Conservation (phyloP, 2,888 invertebrate species). For the Adineta ricciae region DNA sequence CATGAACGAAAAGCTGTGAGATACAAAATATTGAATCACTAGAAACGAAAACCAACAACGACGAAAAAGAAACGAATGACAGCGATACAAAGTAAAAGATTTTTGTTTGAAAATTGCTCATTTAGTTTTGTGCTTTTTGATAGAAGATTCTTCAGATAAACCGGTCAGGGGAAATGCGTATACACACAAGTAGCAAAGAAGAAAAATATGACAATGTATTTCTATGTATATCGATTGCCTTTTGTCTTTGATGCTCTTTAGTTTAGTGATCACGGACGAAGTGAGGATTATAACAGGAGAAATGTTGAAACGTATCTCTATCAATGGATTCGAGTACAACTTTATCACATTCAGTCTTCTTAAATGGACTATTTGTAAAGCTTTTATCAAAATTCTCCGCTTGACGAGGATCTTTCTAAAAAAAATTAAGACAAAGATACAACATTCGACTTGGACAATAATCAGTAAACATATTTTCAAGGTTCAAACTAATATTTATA, state of each 20-base stretch:
- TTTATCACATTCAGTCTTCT: neutral
- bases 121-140: neutral
- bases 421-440: neutral
- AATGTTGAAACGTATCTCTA: constrained; percentile 5
- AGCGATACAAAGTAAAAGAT: neutral
- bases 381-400: constrained; percentile 16
- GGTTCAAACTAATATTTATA: neutral
- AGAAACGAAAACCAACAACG: neutral
- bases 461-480: too few species aligned
- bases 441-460: neutral
- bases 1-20: neutral
- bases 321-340: neutral
- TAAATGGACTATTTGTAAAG: constrained; percentile 10
- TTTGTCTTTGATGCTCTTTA: neutral
- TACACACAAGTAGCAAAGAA: neutral
- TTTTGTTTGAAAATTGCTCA: neutral
- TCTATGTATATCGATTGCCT: too few species aligned
- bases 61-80: neutral
- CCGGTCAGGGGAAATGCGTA: neutral
- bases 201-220: neutral
- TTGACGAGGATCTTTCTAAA: constrained; percentile 16
- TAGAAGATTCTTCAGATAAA: too few species aligned
- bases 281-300: constrained; percentile 6
- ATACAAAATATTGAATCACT: neutral
- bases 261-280: neutral